Evolutionary conservation across 2,888 invertebrate species (phyloP).

Genomic region (Actias luna): DNA sequence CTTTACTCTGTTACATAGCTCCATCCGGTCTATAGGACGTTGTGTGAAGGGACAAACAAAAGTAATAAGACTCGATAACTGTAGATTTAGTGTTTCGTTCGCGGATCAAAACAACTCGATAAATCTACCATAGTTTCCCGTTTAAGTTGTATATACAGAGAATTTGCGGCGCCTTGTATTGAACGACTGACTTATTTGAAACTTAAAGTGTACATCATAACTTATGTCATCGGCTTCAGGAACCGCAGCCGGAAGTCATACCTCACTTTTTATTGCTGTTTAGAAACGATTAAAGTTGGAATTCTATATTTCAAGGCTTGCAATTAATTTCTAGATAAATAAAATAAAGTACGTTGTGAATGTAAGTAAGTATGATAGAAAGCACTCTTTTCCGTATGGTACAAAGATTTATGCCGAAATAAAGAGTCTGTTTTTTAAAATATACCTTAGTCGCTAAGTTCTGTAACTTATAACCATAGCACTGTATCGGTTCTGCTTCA

Average conservation of each 20-base stretch:
- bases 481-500: no score
- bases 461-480: no score
- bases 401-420: no score
- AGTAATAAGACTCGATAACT: not conserved
- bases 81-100: not conserved
- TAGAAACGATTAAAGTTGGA: no score
- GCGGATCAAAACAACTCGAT: constrained; percentile 12
- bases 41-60: not conserved
- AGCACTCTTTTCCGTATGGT: no score
- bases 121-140: not conserved
- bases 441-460: no score
- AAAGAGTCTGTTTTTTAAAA: no score
- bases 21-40: not conserved
- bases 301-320: no score
- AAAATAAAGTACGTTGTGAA: no score
- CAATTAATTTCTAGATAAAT: no score
- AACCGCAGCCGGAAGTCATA: not conserved
- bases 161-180: not conserved
- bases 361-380: no score
- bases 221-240: not conserved
- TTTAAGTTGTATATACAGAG: not conserved
- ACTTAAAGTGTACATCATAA: not conserved
- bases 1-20: not conserved
- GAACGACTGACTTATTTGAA: not conserved
- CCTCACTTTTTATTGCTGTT: no score